A percentile compares a stretch with the other conserved stretches of the same genome.
phyloP scores from a whole-genome alignment of 2,113 vertebrate genomes.

The Vidua macroura region DNA sequence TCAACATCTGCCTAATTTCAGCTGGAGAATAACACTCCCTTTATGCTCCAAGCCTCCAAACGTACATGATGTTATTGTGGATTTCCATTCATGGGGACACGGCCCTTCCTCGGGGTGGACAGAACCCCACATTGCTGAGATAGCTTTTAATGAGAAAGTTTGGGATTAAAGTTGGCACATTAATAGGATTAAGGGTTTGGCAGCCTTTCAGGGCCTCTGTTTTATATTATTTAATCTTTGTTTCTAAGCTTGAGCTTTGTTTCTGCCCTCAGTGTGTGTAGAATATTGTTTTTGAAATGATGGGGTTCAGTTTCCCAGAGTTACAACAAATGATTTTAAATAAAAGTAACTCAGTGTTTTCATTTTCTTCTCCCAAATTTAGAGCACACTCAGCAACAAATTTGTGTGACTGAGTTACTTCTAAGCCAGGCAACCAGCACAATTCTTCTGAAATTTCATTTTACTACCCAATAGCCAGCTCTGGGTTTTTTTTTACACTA shows the following conservation, averaged over 20 bases:
- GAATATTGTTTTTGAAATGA: not conserved
- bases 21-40: conserved; percentile 43
- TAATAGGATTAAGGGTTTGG: conserved; percentile 52
- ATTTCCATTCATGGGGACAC: not conserved
- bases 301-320: not conserved
- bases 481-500: not conserved
- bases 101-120: not conserved
- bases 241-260: not conserved
- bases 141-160: conserved; percentile 16
- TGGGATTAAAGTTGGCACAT: conserved; percentile 4
- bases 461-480: not conserved
- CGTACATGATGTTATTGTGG: conserved; percentile 26
- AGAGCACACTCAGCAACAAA: not conserved
- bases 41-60: not conserved
- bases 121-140: not conserved
- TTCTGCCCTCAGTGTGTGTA: not conserved
- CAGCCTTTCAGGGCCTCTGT: not conserved
- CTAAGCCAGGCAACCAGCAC: not conserved
- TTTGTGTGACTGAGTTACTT: not conserved
- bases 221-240: not conserved
- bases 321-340: not conserved
- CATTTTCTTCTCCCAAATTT: not conserved
- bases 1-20: conserved; percentile 58
- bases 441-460: not conserved
- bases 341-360: not conserved